Evolutionary conservation across 2,888 invertebrate genomes (phyloP).

Genomic region (Tupiocoris notatus): DNA sequence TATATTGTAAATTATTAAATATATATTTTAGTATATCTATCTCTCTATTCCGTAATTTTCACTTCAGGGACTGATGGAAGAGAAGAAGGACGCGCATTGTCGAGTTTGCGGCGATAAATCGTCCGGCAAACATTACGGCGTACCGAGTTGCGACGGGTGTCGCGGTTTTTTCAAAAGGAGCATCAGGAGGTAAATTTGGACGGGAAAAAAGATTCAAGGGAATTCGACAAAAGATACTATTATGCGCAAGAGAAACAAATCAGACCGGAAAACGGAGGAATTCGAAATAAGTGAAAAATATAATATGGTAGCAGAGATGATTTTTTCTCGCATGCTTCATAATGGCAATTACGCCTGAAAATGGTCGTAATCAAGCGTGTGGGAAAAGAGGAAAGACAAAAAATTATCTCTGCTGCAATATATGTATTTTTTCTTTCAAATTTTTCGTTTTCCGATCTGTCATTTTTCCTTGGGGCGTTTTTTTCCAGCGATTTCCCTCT

Average conservation of each 20-base stretch:
- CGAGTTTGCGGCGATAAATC: slow-evolving; percentile 87
- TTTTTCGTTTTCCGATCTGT: not conserved
- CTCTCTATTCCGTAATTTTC: too few species aligned
- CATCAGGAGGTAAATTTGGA: slow-evolving; percentile 67
- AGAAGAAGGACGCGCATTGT: slow-evolving; percentile 62
- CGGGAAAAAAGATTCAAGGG: not conserved
- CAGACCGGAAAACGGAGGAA: too few species aligned
- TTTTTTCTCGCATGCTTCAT: too few species aligned
- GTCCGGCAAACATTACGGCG: slow-evolving; percentile 82
- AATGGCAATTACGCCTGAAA: too few species aligned
- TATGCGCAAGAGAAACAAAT: too few species aligned
- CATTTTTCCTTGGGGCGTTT: not conserved
- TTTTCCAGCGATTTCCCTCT: not conserved
- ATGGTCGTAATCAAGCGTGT: too few species aligned
- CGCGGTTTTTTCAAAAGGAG: slow-evolving; percentile 93
- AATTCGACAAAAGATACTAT: too few species aligned
- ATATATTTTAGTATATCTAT: too few species aligned
- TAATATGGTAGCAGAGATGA: not conserved
- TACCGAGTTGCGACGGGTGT: slow-evolving; percentile 84
- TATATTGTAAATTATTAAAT: too few species aligned
- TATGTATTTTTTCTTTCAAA: too few species aligned
- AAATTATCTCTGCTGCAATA: too few species aligned
- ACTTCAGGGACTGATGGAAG: slow-evolving; percentile 15
- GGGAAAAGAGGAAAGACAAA: too few species aligned
- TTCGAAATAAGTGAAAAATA: not conserved